Evolutionary conservation across 1,140 invertebrate genomes (phyloP), one percentile per base, ranked within the genome.

Genomic region (Doryteuthis pealeii): DNA sequence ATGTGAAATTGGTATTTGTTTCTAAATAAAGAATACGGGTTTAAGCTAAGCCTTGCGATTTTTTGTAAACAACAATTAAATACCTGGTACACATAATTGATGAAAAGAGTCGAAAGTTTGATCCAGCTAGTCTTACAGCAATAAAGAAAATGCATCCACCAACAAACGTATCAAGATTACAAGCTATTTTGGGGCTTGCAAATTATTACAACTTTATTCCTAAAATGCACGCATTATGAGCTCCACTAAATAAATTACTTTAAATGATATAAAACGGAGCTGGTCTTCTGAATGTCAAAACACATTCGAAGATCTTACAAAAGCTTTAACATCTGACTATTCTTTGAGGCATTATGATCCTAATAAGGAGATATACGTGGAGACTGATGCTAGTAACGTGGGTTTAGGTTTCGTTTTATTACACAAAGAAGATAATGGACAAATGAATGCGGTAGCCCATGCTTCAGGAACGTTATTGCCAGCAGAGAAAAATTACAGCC

Each of bases 401-500:
- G 77, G 77, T 22, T 22, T 81, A 26, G 79, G 80, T 18, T 79
- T 77, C 14, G 74, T 80, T 22, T 49, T 79, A 18, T 74, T 70
- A 5, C 79, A 82, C 69, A 75, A 65, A 10, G 72, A 74, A 70
- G 65, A 65, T 1, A 66, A 79, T 71, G 75, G 70, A 2, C 77
- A 10, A 3, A 40, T 5, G 35, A 40, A 40, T 5, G 4, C 35
- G 10, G 35, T 40, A 10, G 35, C 35, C 3, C 35, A 40, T 40
- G 35, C 35, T 3, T 40, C 10, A 10, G 4, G 35, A 3, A 40
- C 35, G 35, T 40, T 90, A 32, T 85, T 80, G 10, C 71, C 77
- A 18, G 76, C 83, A 33, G 82, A 89, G 76, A 54, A 75, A 68
- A 83, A 84, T 45, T 90, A 86, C 76, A 74, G 85, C 8, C 85